Evolutionary conservation across 1,140 invertebrate genomes (phyloP), one percentile per base, ranked within the genome.

Genomic region (Nasonia longicornis): DNA sequence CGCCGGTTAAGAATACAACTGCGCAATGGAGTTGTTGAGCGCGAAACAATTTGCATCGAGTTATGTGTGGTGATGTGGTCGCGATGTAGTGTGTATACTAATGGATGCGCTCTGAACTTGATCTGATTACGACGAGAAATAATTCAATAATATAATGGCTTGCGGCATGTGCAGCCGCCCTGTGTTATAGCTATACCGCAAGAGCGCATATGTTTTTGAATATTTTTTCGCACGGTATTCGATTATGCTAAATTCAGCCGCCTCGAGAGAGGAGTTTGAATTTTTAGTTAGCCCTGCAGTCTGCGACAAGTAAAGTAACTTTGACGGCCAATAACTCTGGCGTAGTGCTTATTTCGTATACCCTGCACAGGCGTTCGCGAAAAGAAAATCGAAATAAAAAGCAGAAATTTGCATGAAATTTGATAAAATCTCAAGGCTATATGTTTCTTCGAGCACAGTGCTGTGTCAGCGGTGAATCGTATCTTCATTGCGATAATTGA

Each of bases 81-180:
- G 38, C 8, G 31, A 35, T 35, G 38, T 7, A 42, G 6, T 8
- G 38, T 42, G 7, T 42, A 42, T 42, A 42, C 38, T n/a, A 64
- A 64, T 22, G 22, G 7, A 67, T 29, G 22, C 64, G 16, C 64
- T 29, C 64, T 16, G 26, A 29, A 8, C 7, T 29, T 12, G 12
- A 67, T 31, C 26, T 7, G 29, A 67, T 67, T 67, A 29, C 26
- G 64, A 67, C 35, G 10, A 31, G 35, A 12, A 38, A 42, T 71
- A 42, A 71, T 71, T 71, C 67, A 38, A 71, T 71, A 42, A 71
- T 71, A 16, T 71, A 16, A 70, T 35, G 26, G 67, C 14, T 35
- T 70, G 14, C 6, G 67, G 45, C 11, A 31, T 22, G n/a, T 2
- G 31, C 31, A 35, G 31, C 4, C 31, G 2, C 31, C 3, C 31